These are phyloP conservation scores for Grantiella picta DNA, from an alignment of 2,113 vertebrate genomes.

Conservation along the genomic window DNA sequence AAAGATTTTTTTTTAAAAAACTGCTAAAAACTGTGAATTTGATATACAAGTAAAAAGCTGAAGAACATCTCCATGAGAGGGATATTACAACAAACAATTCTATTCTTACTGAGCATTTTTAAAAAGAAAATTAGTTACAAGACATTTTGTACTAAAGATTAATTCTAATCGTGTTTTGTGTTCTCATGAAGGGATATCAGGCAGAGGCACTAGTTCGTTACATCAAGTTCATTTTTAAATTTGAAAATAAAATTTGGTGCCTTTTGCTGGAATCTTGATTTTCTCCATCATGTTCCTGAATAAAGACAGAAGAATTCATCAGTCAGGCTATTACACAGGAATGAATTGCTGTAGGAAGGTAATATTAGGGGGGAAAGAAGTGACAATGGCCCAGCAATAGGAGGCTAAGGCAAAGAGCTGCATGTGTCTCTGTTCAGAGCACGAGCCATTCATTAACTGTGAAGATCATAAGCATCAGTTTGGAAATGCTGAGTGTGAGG, in stretches of 20 bases:
- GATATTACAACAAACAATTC: neutral
- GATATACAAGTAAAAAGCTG: neutral
- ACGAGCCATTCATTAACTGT: neutral
- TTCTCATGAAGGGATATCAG: neutral
- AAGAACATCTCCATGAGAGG: neutral
- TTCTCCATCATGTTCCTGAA: neutral
- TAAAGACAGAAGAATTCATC: neutral
- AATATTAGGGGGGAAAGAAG: neutral
- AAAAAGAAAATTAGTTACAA: neutral
- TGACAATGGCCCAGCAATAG: neutral
- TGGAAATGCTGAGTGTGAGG: neutral
- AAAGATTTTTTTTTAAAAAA: neutral
- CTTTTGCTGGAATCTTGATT: neutral
- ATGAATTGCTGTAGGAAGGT: neutral
- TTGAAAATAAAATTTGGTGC: neutral
- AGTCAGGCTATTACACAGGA: neutral
- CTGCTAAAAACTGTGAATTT: neutral
- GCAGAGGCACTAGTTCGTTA: neutral
- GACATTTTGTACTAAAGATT: neutral
- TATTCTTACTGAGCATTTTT: neutral
- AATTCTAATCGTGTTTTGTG: neutral
- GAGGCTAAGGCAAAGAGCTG: neutral
- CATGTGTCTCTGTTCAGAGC: neutral
- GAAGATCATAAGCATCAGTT: neutral
- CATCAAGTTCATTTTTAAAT: neutral